Conservation (phyloP, 2,888 invertebrate genomes). For the Scaptodrosophila latifasciaeformis region DNA sequence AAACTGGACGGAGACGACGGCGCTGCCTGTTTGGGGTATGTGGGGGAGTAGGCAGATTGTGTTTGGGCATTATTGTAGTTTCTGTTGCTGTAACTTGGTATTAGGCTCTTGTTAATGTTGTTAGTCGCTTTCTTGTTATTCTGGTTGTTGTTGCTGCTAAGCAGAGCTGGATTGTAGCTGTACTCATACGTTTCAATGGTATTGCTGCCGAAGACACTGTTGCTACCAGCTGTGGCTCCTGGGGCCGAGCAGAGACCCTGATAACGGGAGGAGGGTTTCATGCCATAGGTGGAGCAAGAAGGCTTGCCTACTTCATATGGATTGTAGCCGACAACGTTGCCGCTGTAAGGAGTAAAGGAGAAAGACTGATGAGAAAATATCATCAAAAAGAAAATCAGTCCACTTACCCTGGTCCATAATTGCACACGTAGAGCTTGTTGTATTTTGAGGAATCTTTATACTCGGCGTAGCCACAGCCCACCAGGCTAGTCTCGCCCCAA, state of each 20-base stretch:
- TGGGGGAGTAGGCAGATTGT: slow-evolving; percentile 44
- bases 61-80: slow-evolving; percentile 76
- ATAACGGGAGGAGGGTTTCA: slow-evolving; percentile 83
- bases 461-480: slow-evolving; percentile 91
- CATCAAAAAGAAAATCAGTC: not conserved
- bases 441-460: slow-evolving; percentile 87
- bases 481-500: slow-evolving; percentile 89
- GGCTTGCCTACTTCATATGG: slow-evolving; percentile 87
- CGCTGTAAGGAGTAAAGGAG: slow-evolving; percentile 75
- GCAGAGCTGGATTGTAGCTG: slow-evolving; percentile 56
- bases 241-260: slow-evolving; percentile 82
- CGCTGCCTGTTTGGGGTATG: slow-evolving; percentile 75
- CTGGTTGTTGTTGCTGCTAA: slow-evolving; percentile 69
- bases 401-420: slow-evolving; percentile 85
- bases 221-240: slow-evolving; percentile 36
- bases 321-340: slow-evolving; percentile 84
- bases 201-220: slow-evolving; percentile 76
- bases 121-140: slow-evolving; percentile 77
- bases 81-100: slow-evolving; percentile 61
- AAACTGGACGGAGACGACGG: slow-evolving; percentile 53
- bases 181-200: slow-evolving; percentile 74
- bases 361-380: no score
- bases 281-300: slow-evolving; percentile 82
- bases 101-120: slow-evolving; percentile 76
- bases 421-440: slow-evolving; percentile 89